These are phyloP conservation scores for Cyclina sinensis DNA, from an alignment of 1,140 invertebrate species.

Conservation along the genomic window DNA sequence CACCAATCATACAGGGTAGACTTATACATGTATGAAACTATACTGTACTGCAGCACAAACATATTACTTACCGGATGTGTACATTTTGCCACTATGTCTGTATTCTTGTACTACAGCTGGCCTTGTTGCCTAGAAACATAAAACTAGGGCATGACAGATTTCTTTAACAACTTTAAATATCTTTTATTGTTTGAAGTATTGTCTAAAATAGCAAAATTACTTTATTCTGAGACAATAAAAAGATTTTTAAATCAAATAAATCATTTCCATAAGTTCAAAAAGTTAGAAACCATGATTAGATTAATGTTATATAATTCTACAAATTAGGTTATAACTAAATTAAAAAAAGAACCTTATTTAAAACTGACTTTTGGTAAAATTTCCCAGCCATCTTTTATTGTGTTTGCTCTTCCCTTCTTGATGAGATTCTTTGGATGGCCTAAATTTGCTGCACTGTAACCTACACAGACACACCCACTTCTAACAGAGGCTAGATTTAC, in stretches of 20 bases:
- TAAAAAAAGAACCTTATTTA: neutral
- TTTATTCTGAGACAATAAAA: too few species aligned
- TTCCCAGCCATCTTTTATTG: constrained; percentile 91
- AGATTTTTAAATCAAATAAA: too few species aligned
- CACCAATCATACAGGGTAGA: too few species aligned
- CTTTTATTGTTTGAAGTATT: too few species aligned
- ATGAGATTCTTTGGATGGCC: constrained; percentile 90
- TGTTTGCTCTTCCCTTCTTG: constrained; percentile 87
- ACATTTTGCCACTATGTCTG: constrained; percentile 77
- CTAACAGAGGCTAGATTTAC: constrained; percentile 89
- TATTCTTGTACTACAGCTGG: constrained; percentile 89
- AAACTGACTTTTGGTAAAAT: constrained; percentile 88
- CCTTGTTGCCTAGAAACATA: constrained; percentile 89
- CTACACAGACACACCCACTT: constrained; percentile 88
- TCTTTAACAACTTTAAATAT: too few species aligned
- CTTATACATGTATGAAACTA: too few species aligned
- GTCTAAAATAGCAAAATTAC: too few species aligned
- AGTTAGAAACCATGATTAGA: too few species aligned
- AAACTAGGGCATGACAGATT: too few species aligned
- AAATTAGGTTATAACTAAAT: too few species aligned
- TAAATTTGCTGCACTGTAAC: constrained; percentile 90
- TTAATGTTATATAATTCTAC: neutral
- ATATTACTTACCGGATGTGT: constrained; percentile 83
- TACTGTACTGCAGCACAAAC: too few species aligned
- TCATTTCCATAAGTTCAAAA: too few species aligned